phyloP scores from a whole-genome alignment of 2,888 invertebrate genomes.

The Papilio demoleus region DNA sequence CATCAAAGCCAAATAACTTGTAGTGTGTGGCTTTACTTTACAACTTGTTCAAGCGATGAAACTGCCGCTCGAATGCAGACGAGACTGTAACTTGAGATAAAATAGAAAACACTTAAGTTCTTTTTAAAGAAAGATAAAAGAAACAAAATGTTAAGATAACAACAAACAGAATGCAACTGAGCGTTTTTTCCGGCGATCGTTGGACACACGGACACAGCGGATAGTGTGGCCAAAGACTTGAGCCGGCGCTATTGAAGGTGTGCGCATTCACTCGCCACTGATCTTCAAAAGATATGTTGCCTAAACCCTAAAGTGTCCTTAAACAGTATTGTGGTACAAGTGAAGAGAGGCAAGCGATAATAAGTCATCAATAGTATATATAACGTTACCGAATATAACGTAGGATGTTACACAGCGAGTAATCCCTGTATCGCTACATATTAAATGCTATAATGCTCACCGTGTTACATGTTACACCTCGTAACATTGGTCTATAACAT shows the following conservation, averaged over 20 bases:
- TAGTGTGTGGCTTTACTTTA: too few relatives aligned
- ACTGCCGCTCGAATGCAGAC: neutral
- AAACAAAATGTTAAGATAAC: conserved; percentile 26
- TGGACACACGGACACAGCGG: neutral
- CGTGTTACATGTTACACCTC: too few relatives aligned
- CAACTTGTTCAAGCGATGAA: neutral
- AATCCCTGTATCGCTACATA: too few relatives aligned
- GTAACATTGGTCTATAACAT: too few relatives aligned
- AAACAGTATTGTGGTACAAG: conserved; percentile 49
- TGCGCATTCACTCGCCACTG: conserved; percentile 56
- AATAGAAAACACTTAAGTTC: conserved; percentile 30
- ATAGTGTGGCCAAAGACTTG: neutral
- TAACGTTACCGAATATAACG: too few relatives aligned
- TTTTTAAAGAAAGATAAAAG: conserved; percentile 31
- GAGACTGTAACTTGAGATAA: conserved; percentile 31
- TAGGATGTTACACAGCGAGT: too few relatives aligned
- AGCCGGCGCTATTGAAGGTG: conserved; percentile 44
- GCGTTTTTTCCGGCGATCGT: conserved; percentile 33
- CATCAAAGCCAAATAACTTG: neutral
- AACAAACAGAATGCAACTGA: conserved; percentile 38
- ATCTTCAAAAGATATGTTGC: conserved; percentile 52
- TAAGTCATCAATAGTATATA: too few relatives aligned
- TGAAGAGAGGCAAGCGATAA: conserved; percentile 48
- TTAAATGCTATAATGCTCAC: too few relatives aligned
- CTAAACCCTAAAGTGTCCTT: conserved; percentile 47